A percentile compares a stretch with the other conserved stretches of the same genome.
Evolutionary conservation across 2,113 vertebrate genomes (phyloP).

Genomic region (Sclerurus mexicanus): DNA sequence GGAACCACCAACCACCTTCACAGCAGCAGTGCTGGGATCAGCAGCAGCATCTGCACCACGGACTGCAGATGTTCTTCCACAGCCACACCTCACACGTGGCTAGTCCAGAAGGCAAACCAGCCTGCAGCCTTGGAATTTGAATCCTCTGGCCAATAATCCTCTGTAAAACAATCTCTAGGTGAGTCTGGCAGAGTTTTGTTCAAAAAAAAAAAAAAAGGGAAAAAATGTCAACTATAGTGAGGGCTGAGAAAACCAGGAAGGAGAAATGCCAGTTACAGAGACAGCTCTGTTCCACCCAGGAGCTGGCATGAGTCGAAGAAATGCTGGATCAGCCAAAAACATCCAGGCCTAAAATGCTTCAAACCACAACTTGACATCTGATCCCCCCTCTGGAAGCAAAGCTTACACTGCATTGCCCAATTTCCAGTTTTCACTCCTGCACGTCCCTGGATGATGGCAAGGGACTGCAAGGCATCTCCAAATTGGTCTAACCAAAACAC

Average conservation of each 20-base stretch:
- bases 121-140: neutral
- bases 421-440: neutral
- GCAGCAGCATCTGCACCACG: neutral
- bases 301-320: neutral
- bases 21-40: neutral
- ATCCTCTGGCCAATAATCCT: neutral
- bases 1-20: neutral
- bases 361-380: neutral
- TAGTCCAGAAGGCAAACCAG: neutral
- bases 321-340: neutral
- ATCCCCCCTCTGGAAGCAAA: neutral
- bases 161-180: neutral
- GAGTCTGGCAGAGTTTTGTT: neutral
- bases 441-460: neutral
- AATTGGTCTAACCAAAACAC: neutral
- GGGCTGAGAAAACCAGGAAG: neutral
- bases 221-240: neutral
- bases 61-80: rapidly evolving
- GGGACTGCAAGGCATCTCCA: neutral
- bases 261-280: neutral
- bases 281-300: neutral
- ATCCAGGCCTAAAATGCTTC: neutral
- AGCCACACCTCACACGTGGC: neutral
- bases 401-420: rapidly evolving
- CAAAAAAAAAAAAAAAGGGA: neutral